Percentiles rank a stretch among this genome's conserved stretches.
phyloP scores from a whole-genome alignment of 2,888 invertebrate genomes.

The Anodontia alba region DNA sequence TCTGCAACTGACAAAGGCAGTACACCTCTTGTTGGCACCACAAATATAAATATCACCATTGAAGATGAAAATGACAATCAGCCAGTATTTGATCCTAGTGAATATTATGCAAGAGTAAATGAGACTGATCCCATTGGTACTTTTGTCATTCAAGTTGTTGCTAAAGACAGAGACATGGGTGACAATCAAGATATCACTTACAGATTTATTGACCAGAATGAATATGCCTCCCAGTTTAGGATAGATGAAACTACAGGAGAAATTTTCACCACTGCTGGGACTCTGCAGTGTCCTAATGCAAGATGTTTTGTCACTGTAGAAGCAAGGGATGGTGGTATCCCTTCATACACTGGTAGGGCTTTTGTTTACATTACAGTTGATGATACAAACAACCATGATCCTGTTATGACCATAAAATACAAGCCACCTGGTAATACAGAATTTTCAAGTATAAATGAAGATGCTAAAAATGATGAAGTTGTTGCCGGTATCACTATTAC shows the following conservation, averaged over 20 bases:
- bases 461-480: slow-evolving; percentile 94
- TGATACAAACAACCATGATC: slow-evolving; percentile 83
- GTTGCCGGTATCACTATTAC: slow-evolving; percentile 97
- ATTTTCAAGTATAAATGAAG: slow-evolving; percentile 97
- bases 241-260: slow-evolving; percentile 96
- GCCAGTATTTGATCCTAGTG: slow-evolving; percentile 95
- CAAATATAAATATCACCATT: slow-evolving; percentile 87
- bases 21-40: slow-evolving; percentile 70
- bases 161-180: slow-evolving; percentile 96
- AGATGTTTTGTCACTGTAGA: slow-evolving; percentile 98
- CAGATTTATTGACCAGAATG: slow-evolving; percentile 91
- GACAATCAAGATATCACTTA: slow-evolving; percentile 95
- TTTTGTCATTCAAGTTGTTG: slow-evolving; percentile 95
- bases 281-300: slow-evolving; percentile 65
- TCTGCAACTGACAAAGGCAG: slow-evolving; percentile 91
- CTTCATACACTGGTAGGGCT: slow-evolving; percentile 91
- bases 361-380: slow-evolving; percentile 79
- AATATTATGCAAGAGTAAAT: slow-evolving; percentile 96
- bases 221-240: slow-evolving; percentile 91
- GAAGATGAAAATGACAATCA: slow-evolving; percentile 97
- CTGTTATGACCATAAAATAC: slow-evolving; percentile 86
- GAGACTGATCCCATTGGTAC: slow-evolving; percentile 97
- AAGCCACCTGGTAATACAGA: slow-evolving; percentile 82
- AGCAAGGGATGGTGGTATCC: slow-evolving; percentile 96
- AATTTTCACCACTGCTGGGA: slow-evolving; percentile 90